A percentile compares a stretch with the other conserved stretches of the same genome.
Conservation (phyloP, 2,888 invertebrate species). For the Drosophila kanekoi region DNA sequence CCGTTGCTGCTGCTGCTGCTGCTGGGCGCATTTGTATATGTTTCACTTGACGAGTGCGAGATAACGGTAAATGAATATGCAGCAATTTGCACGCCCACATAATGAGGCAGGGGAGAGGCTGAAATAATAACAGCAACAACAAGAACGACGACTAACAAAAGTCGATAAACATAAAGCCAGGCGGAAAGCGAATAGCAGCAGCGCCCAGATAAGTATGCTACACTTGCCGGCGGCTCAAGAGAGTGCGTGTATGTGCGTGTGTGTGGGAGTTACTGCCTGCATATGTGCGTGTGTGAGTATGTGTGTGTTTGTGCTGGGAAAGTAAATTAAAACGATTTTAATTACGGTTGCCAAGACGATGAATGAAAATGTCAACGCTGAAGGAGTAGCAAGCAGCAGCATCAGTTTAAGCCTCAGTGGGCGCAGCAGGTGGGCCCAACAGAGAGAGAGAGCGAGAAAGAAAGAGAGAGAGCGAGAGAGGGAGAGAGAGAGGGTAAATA, state of each 20-base stretch:
- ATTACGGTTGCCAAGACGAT: constrained; percentile 83
- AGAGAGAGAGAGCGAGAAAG: constrained; percentile 7
- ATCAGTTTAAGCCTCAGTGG: constrained; percentile 32
- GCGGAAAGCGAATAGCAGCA: constrained; percentile 31
- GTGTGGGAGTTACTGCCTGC: constrained; percentile 24
- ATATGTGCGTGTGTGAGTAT: constrained; percentile 15
- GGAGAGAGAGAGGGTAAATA: constrained; percentile 7
- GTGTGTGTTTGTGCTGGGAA: constrained; percentile 61
- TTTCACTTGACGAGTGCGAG: constrained; percentile 76
- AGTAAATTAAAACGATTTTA: constrained; percentile 83
- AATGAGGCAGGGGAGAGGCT: constrained; percentile 68
- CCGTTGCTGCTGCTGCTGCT: constrained; percentile 47
- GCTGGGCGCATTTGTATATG: constrained; percentile 61
- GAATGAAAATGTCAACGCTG: constrained; percentile 82
- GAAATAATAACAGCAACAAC: constrained; percentile 66
- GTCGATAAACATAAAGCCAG: constrained; percentile 78
- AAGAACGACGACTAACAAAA: constrained; percentile 69
- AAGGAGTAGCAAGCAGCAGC: constrained; percentile 26
- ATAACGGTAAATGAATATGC: constrained; percentile 82
- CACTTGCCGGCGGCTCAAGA: constrained; percentile 38
- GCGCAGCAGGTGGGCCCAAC: constrained; percentile 50
- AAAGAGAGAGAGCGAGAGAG: constrained; percentile 15
- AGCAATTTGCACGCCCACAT: constrained; percentile 81
- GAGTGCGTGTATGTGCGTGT: constrained; percentile 9
- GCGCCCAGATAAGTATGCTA: constrained; percentile 77